phyloP scores from a whole-genome alignment of 1,140 invertebrate genomes.

The Brachionus rotundiformis region DNA sequence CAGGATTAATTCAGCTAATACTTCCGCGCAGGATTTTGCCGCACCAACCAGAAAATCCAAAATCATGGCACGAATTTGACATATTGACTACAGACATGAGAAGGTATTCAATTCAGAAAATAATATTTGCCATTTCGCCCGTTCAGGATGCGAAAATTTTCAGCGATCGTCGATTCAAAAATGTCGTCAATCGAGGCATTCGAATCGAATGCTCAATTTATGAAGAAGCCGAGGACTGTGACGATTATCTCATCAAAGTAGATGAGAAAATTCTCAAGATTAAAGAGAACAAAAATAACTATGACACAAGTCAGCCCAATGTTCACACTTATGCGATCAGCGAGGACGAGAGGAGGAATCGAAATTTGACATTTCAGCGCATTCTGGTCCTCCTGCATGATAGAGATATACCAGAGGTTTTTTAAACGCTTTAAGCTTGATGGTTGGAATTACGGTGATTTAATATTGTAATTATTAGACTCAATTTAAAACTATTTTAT shows the following conservation, averaged over 20 bases:
- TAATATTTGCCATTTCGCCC: background rate
- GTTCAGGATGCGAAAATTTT: background rate
- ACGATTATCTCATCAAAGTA: background rate
- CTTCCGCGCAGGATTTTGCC: background rate
- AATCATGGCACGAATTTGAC: slow-evolving; percentile 34
- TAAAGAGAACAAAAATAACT: background rate
- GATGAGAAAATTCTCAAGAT: slow-evolving; percentile 23
- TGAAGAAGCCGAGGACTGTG: background rate
- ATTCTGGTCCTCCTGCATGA: background rate
- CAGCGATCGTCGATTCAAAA: slow-evolving; percentile 18
- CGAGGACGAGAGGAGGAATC: background rate
- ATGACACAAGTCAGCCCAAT: background rate
- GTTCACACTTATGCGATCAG: background rate
- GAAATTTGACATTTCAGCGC: background rate
- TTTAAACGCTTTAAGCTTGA: background rate
- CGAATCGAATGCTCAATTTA: slow-evolving; percentile 27
- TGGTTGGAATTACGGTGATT: background rate
- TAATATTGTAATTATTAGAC: background rate
- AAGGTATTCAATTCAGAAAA: slow-evolving; percentile 23
- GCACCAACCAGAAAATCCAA: background rate
- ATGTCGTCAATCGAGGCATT: background rate
- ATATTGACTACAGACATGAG: slow-evolving; percentile 25
- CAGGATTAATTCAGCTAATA: background rate
- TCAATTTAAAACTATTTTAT: slow-evolving; percentile 10
- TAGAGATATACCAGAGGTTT: background rate